Evolutionary conservation across 35 echinoderm and acorn worm species (phyloP).

Genomic region (Chiridota heheva): DNA sequence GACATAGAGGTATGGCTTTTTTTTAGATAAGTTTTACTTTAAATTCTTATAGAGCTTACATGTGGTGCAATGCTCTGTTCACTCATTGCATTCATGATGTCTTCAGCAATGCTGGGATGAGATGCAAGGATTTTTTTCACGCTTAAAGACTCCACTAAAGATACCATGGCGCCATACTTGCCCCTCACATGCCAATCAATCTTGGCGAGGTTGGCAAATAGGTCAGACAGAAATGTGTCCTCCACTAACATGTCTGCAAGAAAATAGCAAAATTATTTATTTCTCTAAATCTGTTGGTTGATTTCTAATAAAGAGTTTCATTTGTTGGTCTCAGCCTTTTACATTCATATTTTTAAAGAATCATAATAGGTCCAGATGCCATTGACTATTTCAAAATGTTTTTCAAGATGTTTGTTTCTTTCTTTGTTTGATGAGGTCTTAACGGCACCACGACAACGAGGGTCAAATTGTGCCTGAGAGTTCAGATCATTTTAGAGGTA

Average conservation of each 20-base stretch:
- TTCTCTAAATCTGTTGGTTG: background rate
- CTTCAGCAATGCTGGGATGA: constrained; percentile 68
- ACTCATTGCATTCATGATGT: constrained; percentile 55
- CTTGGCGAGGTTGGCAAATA: constrained; percentile 49
- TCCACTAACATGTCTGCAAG: background rate
- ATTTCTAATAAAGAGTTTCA: background rate
- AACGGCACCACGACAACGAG: too few species aligned
- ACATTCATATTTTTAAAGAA: background rate
- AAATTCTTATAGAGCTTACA: constrained; percentile 54
- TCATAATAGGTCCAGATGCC: background rate
- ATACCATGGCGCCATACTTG: constrained; percentile 76
- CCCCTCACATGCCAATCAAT: constrained; percentile 76
- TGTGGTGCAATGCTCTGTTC: constrained; percentile 85
- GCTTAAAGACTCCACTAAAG: constrained; percentile 50
- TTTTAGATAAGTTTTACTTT: background rate
- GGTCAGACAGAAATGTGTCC: constrained; percentile 58
- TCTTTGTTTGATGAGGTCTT: too few species aligned
- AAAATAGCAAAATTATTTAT: background rate
- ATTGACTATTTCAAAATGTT: background rate
- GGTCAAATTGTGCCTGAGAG: too few species aligned
- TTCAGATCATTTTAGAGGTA: too few species aligned
- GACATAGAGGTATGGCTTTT: background rate
- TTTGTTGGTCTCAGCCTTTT: background rate
- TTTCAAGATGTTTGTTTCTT: background rate
- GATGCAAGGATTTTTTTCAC: constrained; percentile 43